Base-by-base conservation (phyloP, 2,113 vertebrate species). In the Enhydra lutris region DNA sequence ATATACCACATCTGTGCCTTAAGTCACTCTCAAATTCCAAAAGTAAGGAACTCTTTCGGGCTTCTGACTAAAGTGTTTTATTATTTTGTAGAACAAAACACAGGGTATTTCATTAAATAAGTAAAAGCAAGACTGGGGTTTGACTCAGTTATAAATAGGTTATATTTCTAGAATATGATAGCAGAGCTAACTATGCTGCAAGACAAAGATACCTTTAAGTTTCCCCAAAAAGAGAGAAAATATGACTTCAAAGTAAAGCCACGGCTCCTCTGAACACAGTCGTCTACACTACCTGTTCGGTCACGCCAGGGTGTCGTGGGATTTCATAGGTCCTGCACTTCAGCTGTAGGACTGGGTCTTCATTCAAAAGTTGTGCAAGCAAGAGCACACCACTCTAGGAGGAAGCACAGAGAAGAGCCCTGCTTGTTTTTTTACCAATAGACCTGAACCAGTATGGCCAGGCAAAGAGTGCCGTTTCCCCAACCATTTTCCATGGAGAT, bases 241-340 rank as follows among this genome's bases (percentile, higher is more conserved):
- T 57, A 57, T 9, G 7, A 26, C 42, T n/a, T 87, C 15, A 36
- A 52, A 90, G 67, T 21, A 91, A 80, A n/a, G 50, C 11, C 39
- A 57, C 21, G 29, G 7, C 50, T 20, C 13, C 39, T 50, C 4
- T 36, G 39, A 67, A 69, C 12, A 73, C 7, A 31, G 0, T 14
- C 18, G 36, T 39, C 94, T n/a, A 55, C 63, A 55, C 88, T 97
- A 99, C 99, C 99, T 99, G 99, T 98, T 99, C 99, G 1, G 99
- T 99, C 82, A 99, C 99, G 55, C 99, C 99, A 39, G 99, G 99
- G 88, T 99, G 99, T 8, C 99, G 99, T 26, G 99, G 99, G 98
- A 99, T 99, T 98, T 99, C 99, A 39, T 99, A 99, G 18, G 99
- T 99, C 96, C 99, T 99, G 99, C 99, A 99, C 97, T 99, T 99